Evolutionary conservation across 2,113 vertebrate genomes (phyloP), one percentile per base, ranked within the genome.

Genomic region (Cynocephalus volans): DNA sequence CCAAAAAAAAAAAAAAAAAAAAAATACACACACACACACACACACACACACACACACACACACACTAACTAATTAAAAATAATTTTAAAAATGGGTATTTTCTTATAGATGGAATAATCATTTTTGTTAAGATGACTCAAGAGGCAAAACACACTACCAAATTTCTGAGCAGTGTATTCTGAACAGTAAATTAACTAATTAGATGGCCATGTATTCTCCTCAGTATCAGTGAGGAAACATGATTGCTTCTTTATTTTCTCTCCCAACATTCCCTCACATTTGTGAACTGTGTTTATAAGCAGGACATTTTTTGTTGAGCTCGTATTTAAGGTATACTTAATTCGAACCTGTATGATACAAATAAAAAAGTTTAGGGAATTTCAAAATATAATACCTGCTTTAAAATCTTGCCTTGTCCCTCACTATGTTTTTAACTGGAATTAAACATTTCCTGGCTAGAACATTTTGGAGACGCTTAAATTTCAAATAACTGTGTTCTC

Each of bases 381-480:
- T 88, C 67, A 95, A 60, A 95, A 54, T 69, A 48, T 67, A 90
- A 81, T 70, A 45, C 28, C 9, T 26, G 3, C 28, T 93, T 84
- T 82, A 91, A 96, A 94, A 50, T 85, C 82, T 77, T 52, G 2
- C 73, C 54, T 62, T 85, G 45, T 95, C 54, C 33, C 17, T 93
- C 64, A 93, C 23, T 67, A 15, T 79, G 28, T 84, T 94, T 89
- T 95, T 75, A 69, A 31, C n/a, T 96, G 64, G 12, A 90, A 91
- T 81, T 87, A 84, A 94, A 72, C 4, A 50, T 92, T 93, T 96
- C 28, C 77, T 48, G 67, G 17, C 52, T 50, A 41, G 48, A 76
- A 62, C 21, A 94, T 62, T 93, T 65, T 80, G 24, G 31, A 69
- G 6, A 36, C 82, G 33, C 11, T 73, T 94, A 93, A 88, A 62